A percentile compares a stretch with the other conserved stretches of the same genome.
phyloP scores from a whole-genome alignment of 2,888 invertebrate species.

The Blastobasis lacticolella region DNA sequence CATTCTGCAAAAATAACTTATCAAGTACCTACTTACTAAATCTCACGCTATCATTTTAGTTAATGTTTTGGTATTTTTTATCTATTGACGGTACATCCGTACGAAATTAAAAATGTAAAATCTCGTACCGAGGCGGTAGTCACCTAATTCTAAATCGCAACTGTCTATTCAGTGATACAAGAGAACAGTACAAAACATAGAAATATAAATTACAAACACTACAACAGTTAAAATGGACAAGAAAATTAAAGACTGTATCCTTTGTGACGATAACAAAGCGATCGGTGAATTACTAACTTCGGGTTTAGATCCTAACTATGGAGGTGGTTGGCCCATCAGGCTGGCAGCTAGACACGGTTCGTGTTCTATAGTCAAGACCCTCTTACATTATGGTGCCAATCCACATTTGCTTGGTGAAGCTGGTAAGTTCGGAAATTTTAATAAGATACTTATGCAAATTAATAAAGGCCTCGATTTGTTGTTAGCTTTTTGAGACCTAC shows the following conservation, averaged over 20 bases:
- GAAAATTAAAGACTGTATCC: constrained; percentile 38
- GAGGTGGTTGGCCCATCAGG: constrained; percentile 61
- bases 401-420: constrained; percentile 56
- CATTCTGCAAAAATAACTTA: too few species aligned
- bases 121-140: too few species aligned
- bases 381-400: constrained; percentile 56
- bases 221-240: constrained; percentile 29
- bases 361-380: constrained; percentile 39
- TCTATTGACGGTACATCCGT: too few species aligned
- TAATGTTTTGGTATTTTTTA: too few species aligned
- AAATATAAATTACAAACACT: too few species aligned
- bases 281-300: constrained; percentile 36
- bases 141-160: too few species aligned
- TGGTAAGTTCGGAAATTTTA: constrained; percentile 31
- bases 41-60: too few species aligned
- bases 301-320: constrained; percentile 56
- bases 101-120: too few species aligned
- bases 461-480: too few species aligned
- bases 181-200: not conserved
- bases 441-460: not conserved
- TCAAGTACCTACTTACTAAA: too few species aligned
- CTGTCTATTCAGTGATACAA: not conserved
- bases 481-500: too few species aligned
- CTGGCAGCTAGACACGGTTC: constrained; percentile 55
- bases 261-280: constrained; percentile 36